Evolutionary conservation across 1,140 invertebrate species (phyloP), one percentile per base, ranked within the genome.

Genomic region (Stenopsyche tienmushanensis): DNA sequence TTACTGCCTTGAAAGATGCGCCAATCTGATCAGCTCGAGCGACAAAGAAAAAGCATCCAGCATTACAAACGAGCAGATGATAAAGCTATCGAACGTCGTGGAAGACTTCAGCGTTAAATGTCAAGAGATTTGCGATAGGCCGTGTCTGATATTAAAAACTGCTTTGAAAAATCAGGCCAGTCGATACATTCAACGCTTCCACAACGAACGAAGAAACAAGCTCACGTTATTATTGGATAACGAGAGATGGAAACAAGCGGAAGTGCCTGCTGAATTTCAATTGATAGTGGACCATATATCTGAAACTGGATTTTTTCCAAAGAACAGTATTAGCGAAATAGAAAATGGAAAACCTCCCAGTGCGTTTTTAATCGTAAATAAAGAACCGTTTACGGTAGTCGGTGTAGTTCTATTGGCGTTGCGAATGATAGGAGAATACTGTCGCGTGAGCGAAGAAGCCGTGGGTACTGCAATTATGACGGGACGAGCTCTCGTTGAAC

Each of bases 241-340:
- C 70, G 97, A 99, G 79, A 83, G 90, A 53, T 99, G 97, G 96
- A 94, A 91, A 75, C 86, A 90, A 71, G 91, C 93, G n/a, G 92
- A 96, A 71, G 91, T 98, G 44, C 90, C 93, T 0, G 76, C 82
- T 63, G 92, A 95, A 75, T 90, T 96, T 75, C 94, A 97, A 78
- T 82, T 81, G 62, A 81, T 97, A 49, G 87, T 96, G n/a, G 85
- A 90, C 76, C 84, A 87, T 71, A 88, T 93, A 72, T 78, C 83
- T 53, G 80, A 79, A 63, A 74, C 73, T 44, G 80, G 82, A 66
- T 71, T 75, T 72, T 84, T 85, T 76, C 82, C 83, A 13, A 63
- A 68, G 34, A 74, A 41, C 63, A 66, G 73, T 65, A 72, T 70
- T 20, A 74, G 72, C 54, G 78, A 83, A 25, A 73, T 71, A 58